Conservation (phyloP, 2,888 invertebrate species). For the Hypomecis punctinalis region DNA sequence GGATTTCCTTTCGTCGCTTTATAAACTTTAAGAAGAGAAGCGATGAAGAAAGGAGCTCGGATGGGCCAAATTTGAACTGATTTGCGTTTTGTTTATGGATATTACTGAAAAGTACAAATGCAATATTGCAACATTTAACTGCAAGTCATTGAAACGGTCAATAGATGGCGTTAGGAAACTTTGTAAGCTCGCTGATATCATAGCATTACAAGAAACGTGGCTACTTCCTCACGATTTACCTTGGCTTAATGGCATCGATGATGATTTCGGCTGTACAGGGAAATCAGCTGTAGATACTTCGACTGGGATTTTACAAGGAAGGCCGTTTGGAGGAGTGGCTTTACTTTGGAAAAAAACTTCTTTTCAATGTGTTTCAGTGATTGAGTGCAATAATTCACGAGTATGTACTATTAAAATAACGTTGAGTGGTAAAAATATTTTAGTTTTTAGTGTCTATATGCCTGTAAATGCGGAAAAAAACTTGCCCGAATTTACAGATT, state of each 20-base stretch:
- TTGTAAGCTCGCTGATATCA: not conserved
- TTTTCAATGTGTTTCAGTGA: not conserved
- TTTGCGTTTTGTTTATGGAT: not conserved
- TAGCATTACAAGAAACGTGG: too few relatives aligned
- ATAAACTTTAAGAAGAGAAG: not conserved
- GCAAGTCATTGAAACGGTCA: not conserved
- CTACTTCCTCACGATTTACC: not conserved
- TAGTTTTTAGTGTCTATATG: not conserved
- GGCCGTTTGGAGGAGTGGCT: not conserved
- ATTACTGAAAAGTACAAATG: not conserved
- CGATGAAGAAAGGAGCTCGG: not conserved
- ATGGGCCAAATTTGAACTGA: not conserved
- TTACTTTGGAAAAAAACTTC: not conserved
- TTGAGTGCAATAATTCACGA: not conserved
- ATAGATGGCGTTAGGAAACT: not conserved
- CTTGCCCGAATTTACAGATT: not conserved
- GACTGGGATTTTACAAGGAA: not conserved
- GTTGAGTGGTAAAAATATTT: not conserved
- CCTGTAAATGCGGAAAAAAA: not conserved
- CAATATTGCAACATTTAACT: not conserved
- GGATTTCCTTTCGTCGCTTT: conserved; percentile 1
- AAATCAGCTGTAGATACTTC: not conserved
- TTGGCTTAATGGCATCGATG: not conserved
- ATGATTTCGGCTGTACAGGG: not conserved
- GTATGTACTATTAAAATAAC: not conserved